Percentiles rank a stretch among this genome's conserved stretches.
phyloP scores from a whole-genome alignment of 53 echinoderm and acorn worm genomes.

The Paelopatides confundens region DNA sequence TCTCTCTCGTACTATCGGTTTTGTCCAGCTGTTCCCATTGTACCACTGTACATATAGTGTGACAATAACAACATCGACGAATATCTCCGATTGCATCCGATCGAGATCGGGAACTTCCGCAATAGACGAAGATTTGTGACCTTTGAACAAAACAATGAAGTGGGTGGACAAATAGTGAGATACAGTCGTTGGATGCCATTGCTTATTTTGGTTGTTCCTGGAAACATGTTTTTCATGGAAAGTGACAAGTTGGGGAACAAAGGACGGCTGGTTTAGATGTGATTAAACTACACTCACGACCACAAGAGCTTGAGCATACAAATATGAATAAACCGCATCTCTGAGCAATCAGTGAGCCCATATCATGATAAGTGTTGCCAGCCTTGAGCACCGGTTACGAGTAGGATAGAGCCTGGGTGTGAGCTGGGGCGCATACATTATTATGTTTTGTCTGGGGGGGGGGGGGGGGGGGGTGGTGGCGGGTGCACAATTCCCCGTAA shows the following conservation, averaged over 20 bases:
- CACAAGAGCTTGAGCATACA: not conserved
- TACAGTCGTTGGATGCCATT: not conserved
- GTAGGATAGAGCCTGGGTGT: no score
- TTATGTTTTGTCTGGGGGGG: no score
- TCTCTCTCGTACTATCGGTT: constrained; percentile 26
- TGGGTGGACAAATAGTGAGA: not conserved
- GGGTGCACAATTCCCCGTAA: no score
- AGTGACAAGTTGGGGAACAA: not conserved
- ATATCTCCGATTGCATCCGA: constrained; percentile 8
- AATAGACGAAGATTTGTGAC: not conserved
- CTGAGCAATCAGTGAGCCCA: no score
- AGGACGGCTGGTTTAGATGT: not conserved
- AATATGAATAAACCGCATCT: no score
- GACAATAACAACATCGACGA: constrained; percentile 53
- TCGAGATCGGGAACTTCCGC: not conserved
- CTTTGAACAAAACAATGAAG: constrained; percentile 9
- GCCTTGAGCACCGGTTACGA: no score
- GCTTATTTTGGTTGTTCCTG: not conserved
- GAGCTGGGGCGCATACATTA: no score
- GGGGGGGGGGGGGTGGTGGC: no score
- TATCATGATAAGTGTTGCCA: no score
- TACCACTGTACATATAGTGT: constrained; percentile 33
- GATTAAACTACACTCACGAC: not conserved
- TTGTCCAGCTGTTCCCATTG: constrained; percentile 42
- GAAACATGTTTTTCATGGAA: not conserved